phyloP scores from a whole-genome alignment of 2,113 vertebrate species.

The Illadopsis cleaveri region DNA sequence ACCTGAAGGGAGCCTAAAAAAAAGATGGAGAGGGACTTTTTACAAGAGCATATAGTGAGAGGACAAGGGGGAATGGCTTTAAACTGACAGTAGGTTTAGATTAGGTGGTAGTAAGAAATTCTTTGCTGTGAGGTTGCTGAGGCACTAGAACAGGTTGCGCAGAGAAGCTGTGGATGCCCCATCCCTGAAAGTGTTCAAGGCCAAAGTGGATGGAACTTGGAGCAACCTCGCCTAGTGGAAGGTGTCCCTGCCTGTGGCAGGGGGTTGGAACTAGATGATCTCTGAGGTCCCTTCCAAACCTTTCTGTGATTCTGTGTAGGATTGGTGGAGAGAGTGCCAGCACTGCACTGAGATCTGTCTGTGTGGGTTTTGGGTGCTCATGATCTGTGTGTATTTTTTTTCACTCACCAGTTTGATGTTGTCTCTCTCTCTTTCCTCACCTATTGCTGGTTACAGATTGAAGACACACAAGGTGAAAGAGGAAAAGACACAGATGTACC shows the following conservation, averaged over 20 bases:
- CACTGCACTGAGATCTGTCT: not conserved
- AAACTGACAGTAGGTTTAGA: not conserved
- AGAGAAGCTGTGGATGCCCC: not conserved
- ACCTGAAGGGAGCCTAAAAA: not conserved
- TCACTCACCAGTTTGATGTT: not conserved
- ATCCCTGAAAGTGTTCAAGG: not conserved
- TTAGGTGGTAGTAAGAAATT: not conserved
- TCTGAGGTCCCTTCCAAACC: not conserved
- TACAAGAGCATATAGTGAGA: not conserved
- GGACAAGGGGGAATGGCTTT: not conserved
- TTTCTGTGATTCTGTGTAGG: not conserved
- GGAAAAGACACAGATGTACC: not conserved
- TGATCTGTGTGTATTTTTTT: not conserved
- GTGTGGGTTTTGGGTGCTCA: not conserved
- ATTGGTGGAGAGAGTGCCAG: not conserved
- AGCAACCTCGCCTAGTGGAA: not conserved
- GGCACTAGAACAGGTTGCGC: not conserved
- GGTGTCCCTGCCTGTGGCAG: not conserved
- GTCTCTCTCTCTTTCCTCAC: not conserved
- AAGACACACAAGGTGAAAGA: conserved; percentile 50
- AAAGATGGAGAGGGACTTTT: not conserved
- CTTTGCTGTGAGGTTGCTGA: not conserved
- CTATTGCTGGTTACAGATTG: conserved; percentile 61
- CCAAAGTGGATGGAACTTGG: not conserved
- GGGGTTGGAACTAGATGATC: not conserved